Percentiles rank a stretch among this genome's conserved stretches.
Conservation (phyloP, 2,888 invertebrate species). For the Selenia dentaria region DNA sequence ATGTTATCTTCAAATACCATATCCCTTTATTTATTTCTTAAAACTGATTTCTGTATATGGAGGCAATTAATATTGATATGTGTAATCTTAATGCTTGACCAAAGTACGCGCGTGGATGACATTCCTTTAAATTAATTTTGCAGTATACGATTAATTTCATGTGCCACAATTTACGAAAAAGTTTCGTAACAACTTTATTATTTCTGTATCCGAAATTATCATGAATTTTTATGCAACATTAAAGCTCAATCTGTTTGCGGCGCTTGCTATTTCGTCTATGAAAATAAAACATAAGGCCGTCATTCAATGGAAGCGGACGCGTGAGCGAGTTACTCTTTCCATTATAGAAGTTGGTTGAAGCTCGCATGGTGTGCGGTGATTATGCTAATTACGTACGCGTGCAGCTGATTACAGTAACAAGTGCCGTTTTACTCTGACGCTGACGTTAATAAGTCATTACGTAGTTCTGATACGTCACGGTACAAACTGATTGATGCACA, state of each 20-base stretch:
- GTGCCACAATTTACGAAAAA: slow-evolving; percentile 4
- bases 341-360: not conserved
- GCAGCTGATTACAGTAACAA: slow-evolving; percentile 27
- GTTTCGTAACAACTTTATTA: slow-evolving; percentile 18
- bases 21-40: slow-evolving; percentile 7
- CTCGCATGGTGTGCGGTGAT: slow-evolving; percentile 22
- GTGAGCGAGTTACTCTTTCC: slow-evolving; percentile 3
- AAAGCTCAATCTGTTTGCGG: slow-evolving; percentile 19
- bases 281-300: slow-evolving; percentile 16
- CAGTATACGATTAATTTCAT: slow-evolving; percentile 3
- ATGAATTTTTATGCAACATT: slow-evolving; percentile 15
- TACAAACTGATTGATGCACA: slow-evolving; percentile 11
- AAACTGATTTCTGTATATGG: slow-evolving; percentile 15
- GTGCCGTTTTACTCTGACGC: slow-evolving; percentile 24
- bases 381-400: slow-evolving; percentile 31
- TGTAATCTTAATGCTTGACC: slow-evolving; percentile 5
- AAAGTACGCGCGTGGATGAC: too few relatives aligned
- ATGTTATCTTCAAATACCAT: slow-evolving; percentile 3
- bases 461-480: slow-evolving; percentile 18
- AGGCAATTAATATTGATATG: slow-evolving; percentile 14
- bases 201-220: slow-evolving; percentile 11
- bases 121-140: slow-evolving; percentile 10
- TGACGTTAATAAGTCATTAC: slow-evolving; percentile 23
- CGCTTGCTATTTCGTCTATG: slow-evolving; percentile 15
- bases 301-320: slow-evolving; percentile 6